Base-by-base conservation (phyloP, 2,797 vertebrate species). In the Pangasius sanitwongsei region DNA sequence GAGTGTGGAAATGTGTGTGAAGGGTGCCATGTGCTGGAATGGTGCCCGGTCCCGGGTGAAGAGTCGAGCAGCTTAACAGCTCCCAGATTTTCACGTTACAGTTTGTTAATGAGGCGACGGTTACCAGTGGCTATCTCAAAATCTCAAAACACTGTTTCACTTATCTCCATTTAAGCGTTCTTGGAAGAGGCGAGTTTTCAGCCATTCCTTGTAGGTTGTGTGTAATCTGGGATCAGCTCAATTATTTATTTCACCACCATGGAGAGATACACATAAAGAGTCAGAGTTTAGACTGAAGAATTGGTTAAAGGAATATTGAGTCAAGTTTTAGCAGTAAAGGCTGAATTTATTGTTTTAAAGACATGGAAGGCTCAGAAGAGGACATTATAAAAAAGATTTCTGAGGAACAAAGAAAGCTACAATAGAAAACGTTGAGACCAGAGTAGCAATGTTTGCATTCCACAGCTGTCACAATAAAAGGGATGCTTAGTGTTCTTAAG, bases 331-430 rank as follows among this genome's bases (percentile, higher is more conserved):
- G 89, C 86, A 92, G 91, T 88, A 91, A 91, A 91, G 87, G 93
- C 86, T 92, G 89, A 90, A 95, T 93, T 96, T 95, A 96, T 96
- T 96, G 93, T 93, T 84, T 44, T 92, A 94, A 94, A 94, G 93
- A 94, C 91, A 93, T 92, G 89, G 89, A 91, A 89, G 86, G 86
- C 59, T 90, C 91, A 90, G 86, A 86, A 53, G 90, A 90, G 91
- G 93, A 92, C 92, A 91, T 91, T 91, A 85, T 89, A 94, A 92
- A 94, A 94, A 78, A 83, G 90, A 91, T 90, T 92, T 87, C 81
- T 89, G 89, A 92, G 91, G 87, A 92, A 91, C 61, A 88, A 53
- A 83, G 90, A 57, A 89, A 89, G 87, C 92, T 86, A 55, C 92
- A 74, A 92, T 88, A 86, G 67, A 88, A 92, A 93, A 91, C 90